phyloP scores from a whole-genome alignment of 2,888 invertebrate species.

The Dione juno region DNA sequence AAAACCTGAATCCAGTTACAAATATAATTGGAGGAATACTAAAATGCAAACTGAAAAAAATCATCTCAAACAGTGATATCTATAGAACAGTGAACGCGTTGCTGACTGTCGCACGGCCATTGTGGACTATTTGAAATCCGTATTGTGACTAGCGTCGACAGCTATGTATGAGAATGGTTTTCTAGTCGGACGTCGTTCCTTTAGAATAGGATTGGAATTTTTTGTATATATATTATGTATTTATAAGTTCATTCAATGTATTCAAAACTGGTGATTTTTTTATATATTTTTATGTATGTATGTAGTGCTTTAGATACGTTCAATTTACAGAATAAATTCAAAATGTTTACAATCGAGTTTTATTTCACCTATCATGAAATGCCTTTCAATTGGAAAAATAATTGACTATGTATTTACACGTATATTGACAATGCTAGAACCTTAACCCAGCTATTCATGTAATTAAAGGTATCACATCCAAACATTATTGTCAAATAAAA shows the following conservation, averaged over 20 bases:
- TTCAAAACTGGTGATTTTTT: background rate
- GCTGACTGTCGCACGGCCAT: constrained; percentile 5
- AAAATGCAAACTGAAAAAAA: constrained; percentile 9
- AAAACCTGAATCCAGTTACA: background rate
- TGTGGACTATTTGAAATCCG: constrained; percentile 8
- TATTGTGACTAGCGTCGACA: constrained; percentile 16
- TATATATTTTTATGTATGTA: too few species aligned
- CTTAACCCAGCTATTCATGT: too few species aligned
- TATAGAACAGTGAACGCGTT: background rate
- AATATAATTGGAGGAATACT: constrained; percentile 5
- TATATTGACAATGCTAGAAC: too few species aligned
- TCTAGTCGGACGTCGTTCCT: constrained; percentile 9
- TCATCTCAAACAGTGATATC: constrained; percentile 7
- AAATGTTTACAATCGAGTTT: too few species aligned
- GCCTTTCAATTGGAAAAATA: too few species aligned
- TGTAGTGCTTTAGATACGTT: too few species aligned
- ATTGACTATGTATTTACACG: too few species aligned
- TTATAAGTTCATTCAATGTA: background rate
- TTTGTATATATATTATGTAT: background rate
- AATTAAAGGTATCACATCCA: too few species aligned
- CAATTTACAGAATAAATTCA: too few species aligned
- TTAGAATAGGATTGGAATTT: background rate
- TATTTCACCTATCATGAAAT: too few species aligned
- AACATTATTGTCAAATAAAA: too few species aligned
- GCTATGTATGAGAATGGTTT: constrained; percentile 16